A percentile compares a stretch with the other conserved stretches of the same genome.
These are phyloP conservation scores for Nemoura dubitans DNA, from an alignment of 2,888 invertebrate genomes.

Conservation along the genomic window DNA sequence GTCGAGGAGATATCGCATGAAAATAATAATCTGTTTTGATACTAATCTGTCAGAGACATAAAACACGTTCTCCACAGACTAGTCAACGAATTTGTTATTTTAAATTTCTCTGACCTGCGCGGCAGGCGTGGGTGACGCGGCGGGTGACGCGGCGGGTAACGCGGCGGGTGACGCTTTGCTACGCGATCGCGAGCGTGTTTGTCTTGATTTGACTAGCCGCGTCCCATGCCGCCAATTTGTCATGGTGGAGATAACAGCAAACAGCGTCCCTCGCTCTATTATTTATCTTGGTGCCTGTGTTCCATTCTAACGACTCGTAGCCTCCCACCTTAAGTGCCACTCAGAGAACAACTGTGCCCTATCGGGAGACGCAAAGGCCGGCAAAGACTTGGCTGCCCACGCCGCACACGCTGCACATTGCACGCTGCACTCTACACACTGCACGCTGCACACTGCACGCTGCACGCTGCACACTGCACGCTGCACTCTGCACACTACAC, in stretches of 20 bases:
- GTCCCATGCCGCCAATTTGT: conserved; percentile 48
- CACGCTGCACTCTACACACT: too few species aligned
- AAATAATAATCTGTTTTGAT: neutral
- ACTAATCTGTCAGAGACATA: neutral
- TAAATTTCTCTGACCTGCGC: conserved; percentile 1
- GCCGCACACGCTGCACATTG: neutral
- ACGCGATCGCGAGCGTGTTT: neutral
- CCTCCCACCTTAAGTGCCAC: conserved; percentile 44
- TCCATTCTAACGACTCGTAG: conserved; percentile 46
- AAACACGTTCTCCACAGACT: neutral
- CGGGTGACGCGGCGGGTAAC: too few species aligned
- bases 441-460: neutral
- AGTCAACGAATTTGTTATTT: neutral
- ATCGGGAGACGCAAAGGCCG: neutral
- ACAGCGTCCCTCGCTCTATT: conserved; percentile 45
- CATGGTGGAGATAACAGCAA: conserved; percentile 47
- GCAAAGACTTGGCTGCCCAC: neutral
- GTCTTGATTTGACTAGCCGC: conserved; percentile 24
- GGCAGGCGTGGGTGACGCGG: too few species aligned
- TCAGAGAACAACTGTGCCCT: neutral
- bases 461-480: too few species aligned
- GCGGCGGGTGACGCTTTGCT: neutral
- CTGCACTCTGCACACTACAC: too few species aligned
- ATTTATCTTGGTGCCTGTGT: conserved; percentile 44
- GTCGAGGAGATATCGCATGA: neutral